These are phyloP conservation scores for Napeogenes sylphis DNA, from an alignment of 2,888 invertebrate species.

Conservation along the genomic window DNA sequence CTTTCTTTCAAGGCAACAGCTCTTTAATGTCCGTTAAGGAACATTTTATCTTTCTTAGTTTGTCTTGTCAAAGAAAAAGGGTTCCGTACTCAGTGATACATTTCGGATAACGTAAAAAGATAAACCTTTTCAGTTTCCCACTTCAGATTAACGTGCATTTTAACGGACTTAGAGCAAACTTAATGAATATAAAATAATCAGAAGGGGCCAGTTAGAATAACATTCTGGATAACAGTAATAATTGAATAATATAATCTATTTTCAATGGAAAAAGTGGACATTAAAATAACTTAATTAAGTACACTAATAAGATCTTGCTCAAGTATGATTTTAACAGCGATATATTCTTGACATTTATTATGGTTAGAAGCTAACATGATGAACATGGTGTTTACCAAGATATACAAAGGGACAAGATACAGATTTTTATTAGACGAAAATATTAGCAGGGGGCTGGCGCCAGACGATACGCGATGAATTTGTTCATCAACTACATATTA, in stretches of 20 bases:
- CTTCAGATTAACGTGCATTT: slow-evolving; percentile 14
- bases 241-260: neutral
- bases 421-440: slow-evolving; percentile 25
- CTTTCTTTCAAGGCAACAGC: slow-evolving; percentile 59
- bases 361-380: slow-evolving; percentile 24
- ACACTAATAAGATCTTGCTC: neutral
- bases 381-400: slow-evolving; percentile 24
- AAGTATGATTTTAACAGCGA: neutral
- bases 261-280: too few relatives aligned
- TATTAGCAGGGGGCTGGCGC: slow-evolving; percentile 32
- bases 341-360: slow-evolving; percentile 19
- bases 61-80: slow-evolving; percentile 65
- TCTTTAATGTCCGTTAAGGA: slow-evolving; percentile 72
- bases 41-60: slow-evolving; percentile 75
- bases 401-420: slow-evolving; percentile 24
- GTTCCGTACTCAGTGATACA: slow-evolving; percentile 69
- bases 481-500: slow-evolving; percentile 11
- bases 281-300: neutral
- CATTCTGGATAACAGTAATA: neutral
- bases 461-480: slow-evolving; percentile 17
- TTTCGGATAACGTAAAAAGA: slow-evolving; percentile 62
- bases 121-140: slow-evolving; percentile 45
- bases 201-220: neutral
- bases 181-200: slow-evolving; percentile 21
- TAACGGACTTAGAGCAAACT: neutral